Evolutionary conservation across 2,888 invertebrate genomes (phyloP).

Genomic region (Coenonympha glycerion): DNA sequence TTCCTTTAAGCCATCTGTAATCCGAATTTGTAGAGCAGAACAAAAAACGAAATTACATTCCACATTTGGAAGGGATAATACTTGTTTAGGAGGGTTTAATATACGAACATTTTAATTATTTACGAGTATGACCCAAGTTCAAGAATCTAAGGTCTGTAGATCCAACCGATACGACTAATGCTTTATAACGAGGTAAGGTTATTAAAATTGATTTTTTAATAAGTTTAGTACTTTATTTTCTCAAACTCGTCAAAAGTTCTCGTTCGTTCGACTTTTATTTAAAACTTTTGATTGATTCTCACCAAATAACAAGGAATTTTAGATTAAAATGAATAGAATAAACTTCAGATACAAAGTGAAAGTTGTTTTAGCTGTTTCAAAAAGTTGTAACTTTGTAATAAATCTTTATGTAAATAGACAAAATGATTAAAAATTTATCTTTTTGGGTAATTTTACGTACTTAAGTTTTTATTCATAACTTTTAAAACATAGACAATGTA

Average conservation of each 20-base stretch:
- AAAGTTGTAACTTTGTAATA: background rate
- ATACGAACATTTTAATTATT: background rate
- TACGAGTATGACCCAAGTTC: too few species aligned
- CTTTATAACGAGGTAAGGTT: too few species aligned
- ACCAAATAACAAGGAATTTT: conserved; percentile 4
- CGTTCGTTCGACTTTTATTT: conserved; percentile 11
- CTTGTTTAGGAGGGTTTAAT: conserved; percentile 4
- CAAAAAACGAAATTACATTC: conserved; percentile 46
- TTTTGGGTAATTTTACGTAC: too few species aligned
- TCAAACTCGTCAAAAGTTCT: background rate
- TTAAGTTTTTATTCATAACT: too few species aligned
- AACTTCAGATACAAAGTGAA: background rate
- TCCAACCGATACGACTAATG: too few species aligned
- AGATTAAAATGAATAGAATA: conserved; percentile 10
- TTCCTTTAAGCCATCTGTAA: conserved; percentile 65
- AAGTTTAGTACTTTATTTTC: background rate
- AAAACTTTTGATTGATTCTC: conserved; percentile 16
- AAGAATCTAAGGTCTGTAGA: too few species aligned
- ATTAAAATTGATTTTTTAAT: background rate
- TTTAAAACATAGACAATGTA: too few species aligned
- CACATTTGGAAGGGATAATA: conserved; percentile 14
- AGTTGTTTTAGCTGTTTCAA: background rate
- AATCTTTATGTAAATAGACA: too few species aligned
- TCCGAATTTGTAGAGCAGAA: conserved; percentile 59
- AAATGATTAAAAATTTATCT: too few species aligned